Evolutionary conservation across 23 tunicate genomes (phyloP).

Genomic region (Ascidia mentula): DNA sequence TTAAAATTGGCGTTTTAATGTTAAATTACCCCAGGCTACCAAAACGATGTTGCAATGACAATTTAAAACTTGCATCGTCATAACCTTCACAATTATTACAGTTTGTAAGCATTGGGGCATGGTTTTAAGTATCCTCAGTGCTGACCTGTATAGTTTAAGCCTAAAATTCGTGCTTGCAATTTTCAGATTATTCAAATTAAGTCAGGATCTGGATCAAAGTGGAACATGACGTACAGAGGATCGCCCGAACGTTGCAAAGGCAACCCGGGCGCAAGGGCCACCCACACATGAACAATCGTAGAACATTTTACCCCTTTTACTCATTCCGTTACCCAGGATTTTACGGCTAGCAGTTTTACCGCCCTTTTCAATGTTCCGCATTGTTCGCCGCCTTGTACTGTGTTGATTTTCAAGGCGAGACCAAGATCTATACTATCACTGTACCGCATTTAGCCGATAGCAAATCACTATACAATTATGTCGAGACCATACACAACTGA

Average conservation of each 20-base stretch:
- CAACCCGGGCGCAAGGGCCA: background rate
- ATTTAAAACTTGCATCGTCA: too few species aligned
- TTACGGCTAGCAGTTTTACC: background rate
- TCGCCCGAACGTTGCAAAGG: background rate
- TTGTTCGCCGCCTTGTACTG: slow-evolving; percentile 8
- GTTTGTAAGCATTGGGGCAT: too few species aligned
- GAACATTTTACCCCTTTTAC: background rate
- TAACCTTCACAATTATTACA: too few species aligned
- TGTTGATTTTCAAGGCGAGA: background rate
- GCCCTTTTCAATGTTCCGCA: background rate
- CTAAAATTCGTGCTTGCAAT: background rate
- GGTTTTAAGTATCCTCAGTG: too few species aligned
- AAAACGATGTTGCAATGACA: too few species aligned
- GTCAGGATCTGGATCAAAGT: background rate
- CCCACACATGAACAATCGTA: background rate
- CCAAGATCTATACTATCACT: background rate
- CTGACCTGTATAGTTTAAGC: too few species aligned
- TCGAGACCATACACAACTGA: background rate
- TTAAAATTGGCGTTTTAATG: too few species aligned
- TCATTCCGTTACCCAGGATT: background rate
- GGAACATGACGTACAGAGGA: background rate
- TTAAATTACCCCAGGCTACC: too few species aligned
- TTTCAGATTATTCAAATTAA: background rate
- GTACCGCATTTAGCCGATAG: slow-evolving; percentile 5
- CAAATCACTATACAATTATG: background rate